Percentiles rank a stretch among this genome's conserved stretches.
Conservation (phyloP, 2,888 invertebrate species). For the Pyrgus malvae region DNA sequence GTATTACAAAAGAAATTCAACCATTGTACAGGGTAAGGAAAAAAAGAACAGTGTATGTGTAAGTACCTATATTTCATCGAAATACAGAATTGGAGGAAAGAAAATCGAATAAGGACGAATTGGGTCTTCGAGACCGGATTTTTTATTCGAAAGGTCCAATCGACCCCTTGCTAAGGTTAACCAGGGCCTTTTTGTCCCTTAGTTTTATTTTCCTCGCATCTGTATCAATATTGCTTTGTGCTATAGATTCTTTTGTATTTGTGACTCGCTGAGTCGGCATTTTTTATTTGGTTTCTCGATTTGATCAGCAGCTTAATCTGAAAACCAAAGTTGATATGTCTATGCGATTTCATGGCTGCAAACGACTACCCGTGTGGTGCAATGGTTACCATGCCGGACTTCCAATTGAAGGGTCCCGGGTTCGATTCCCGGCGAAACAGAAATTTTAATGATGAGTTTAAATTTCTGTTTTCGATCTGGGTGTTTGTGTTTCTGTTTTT, state of each 20-base stretch:
- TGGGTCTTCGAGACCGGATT: slow-evolving; percentile 3
- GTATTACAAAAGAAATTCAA: background rate
- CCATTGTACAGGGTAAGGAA: background rate
- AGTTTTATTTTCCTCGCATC: slow-evolving; percentile 20
- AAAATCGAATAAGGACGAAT: slow-evolving; percentile 10
- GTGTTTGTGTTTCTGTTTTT: too few species aligned
- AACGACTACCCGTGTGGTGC: too few species aligned
- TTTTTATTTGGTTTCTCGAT: background rate
- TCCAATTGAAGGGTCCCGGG: too few species aligned
- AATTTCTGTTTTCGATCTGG: too few species aligned
- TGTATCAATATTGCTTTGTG: slow-evolving; percentile 20
- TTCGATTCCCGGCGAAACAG: too few species aligned
- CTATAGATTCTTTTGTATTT: background rate
- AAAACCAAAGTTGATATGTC: too few species aligned
- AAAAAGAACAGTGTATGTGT: background rate
- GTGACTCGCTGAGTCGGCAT: background rate
- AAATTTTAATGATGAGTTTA: too few species aligned
- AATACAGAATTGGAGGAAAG: slow-evolving; percentile 2
- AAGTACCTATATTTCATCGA: slow-evolving; percentile 1
- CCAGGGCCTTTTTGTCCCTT: slow-evolving; percentile 18
- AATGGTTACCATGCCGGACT: too few species aligned
- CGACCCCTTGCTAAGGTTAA: slow-evolving; percentile 15
- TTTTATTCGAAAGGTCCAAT: slow-evolving; percentile 18
- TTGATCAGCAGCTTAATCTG: background rate
- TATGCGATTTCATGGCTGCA: too few species aligned